Conservation (phyloP, 1,140 invertebrate species). For the Microplitis mediator region DNA sequence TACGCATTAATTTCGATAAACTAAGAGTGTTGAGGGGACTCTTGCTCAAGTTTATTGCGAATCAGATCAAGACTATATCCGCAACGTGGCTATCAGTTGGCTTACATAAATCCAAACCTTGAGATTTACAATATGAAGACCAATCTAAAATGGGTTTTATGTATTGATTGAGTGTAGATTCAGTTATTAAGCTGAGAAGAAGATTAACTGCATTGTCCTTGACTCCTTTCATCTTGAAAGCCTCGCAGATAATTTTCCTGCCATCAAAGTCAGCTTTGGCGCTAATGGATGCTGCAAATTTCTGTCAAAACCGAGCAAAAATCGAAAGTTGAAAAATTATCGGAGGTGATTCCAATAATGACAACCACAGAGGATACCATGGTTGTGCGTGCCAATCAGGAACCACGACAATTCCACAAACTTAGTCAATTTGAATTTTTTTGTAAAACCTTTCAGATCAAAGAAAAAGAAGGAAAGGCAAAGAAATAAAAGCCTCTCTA, state of each 20-base stretch:
- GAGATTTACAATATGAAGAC: no score
- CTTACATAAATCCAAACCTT: not conserved
- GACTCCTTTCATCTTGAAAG: not conserved
- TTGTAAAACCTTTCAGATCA: no score
- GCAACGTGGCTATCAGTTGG: not conserved
- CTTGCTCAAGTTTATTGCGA: not conserved
- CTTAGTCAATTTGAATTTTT: not conserved
- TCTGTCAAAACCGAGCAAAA: not conserved
- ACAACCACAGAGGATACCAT: no score
- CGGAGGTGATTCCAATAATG: no score
- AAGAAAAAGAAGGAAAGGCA: no score
- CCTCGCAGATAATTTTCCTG: slow-evolving; percentile 7
- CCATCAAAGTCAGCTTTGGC: not conserved
- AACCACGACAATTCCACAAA: no score
- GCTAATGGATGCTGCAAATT: slow-evolving; percentile 5
- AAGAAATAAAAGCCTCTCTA: no score
- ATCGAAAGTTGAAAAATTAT: not conserved
- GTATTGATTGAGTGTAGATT: not conserved
- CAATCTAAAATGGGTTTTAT: not conserved
- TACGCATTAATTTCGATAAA: not conserved
- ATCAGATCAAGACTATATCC: not conserved
- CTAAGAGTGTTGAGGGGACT: not conserved
- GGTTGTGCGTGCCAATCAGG: no score
- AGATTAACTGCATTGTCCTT: not conserved
- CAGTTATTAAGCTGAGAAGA: not conserved